Percentiles rank a stretch among this genome's conserved stretches.
These are phyloP conservation scores for Andinoacara biseriatus DNA, from an alignment of 2,113 vertebrate genomes.

Conservation along the genomic window DNA sequence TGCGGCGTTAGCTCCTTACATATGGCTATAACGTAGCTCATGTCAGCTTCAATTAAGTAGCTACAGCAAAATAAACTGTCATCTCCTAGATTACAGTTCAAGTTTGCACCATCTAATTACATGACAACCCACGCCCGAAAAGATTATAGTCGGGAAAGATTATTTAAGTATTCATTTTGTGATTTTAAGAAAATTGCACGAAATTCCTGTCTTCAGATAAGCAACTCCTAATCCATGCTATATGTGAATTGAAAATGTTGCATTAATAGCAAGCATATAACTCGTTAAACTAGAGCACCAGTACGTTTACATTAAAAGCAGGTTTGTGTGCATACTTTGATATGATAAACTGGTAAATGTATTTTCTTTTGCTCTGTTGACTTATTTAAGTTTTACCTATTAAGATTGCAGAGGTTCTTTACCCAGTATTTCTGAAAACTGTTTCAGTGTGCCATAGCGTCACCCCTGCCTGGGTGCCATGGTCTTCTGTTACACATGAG, in stretches of 20 bases:
- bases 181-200: neutral
- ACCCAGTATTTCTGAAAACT: neutral
- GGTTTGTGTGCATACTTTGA: rapidly evolving
- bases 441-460: conserved; percentile 50
- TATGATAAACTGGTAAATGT: neutral
- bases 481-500: conserved; percentile 82
- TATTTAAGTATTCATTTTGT: neutral
- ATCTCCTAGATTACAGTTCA: neutral
- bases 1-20: neutral
- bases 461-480: conserved; percentile 81
- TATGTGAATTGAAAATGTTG: neutral
- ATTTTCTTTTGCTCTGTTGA: neutral
- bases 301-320: neutral
- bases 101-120: neutral
- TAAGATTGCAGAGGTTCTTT: neutral
- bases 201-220: neutral
- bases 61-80: neutral
- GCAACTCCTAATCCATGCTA: neutral
- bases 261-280: neutral
- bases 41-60: neutral
- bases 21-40: neutral
- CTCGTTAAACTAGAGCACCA: neutral
- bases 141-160: neutral
- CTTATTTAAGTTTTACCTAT: neutral
- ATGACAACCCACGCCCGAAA: neutral